Conservation (phyloP, 1,140 invertebrate genomes). For the Tetragonula clypearis region DNA sequence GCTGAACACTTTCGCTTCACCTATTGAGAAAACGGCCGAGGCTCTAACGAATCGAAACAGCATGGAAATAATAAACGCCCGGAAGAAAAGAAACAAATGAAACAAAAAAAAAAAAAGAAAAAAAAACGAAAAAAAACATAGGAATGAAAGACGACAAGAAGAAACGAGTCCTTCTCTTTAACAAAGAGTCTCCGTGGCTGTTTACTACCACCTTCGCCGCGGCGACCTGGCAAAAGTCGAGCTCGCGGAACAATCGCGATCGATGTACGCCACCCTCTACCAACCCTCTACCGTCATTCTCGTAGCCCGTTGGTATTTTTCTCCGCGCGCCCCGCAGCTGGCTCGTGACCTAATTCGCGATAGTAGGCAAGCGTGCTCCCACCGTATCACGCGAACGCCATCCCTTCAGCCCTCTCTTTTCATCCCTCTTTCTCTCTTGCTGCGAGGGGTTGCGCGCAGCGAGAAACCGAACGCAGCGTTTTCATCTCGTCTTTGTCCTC, state of each 20-base stretch:
- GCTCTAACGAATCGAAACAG: background rate
- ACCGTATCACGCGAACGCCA: slow-evolving; percentile 42
- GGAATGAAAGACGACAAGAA: background rate
- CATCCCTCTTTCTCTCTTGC: background rate
- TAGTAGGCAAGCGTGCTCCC: slow-evolving; percentile 48
- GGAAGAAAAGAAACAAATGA: background rate
- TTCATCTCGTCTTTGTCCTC: background rate
- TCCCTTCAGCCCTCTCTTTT: background rate
- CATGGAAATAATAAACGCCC: background rate
- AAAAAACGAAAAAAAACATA: background rate
- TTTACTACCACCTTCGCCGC: slow-evolving; percentile 28
- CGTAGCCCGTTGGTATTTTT: slow-evolving; percentile 54
- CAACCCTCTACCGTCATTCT: slow-evolving; percentile 33
- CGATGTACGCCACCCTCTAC: slow-evolving; percentile 35
- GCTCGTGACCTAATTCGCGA: slow-evolving; percentile 63
- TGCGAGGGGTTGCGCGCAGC: slow-evolving; percentile 31
- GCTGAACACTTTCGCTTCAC: background rate
- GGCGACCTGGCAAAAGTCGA: slow-evolving; percentile 44
- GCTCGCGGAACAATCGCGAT: slow-evolving; percentile 48
- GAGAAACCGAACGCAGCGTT: slow-evolving; percentile 19
- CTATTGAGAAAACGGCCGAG: background rate
- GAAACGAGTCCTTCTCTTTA: slow-evolving; percentile 23
- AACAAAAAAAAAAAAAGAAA: background rate
- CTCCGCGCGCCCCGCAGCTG: slow-evolving; percentile 23
- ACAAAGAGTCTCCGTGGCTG: slow-evolving; percentile 35